Conservation (phyloP, 2,888 invertebrate genomes). For the Acleris sparsana region DNA sequence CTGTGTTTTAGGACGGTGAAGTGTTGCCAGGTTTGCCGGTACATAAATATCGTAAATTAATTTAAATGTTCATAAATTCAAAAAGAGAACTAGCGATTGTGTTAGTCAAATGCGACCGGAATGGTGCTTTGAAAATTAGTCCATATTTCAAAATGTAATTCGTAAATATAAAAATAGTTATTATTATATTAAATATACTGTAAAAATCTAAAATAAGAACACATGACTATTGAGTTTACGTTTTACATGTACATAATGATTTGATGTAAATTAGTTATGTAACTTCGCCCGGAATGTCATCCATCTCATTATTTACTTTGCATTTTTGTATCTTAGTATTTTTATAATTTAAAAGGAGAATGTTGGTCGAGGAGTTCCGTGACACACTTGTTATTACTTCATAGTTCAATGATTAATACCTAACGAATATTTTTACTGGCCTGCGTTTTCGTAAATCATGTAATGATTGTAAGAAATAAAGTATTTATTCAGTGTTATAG, state of each 20-base stretch:
- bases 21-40: constrained; percentile 11
- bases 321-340: constrained; percentile 37
- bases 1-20: too few relatives aligned
- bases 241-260: constrained; percentile 37
- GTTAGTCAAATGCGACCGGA: constrained; percentile 57
- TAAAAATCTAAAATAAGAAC: constrained; percentile 35
- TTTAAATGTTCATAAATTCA: constrained; percentile 26
- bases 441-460: constrained; percentile 12
- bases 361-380: constrained; percentile 23
- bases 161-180: constrained; percentile 36
- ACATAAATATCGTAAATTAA: constrained; percentile 4
- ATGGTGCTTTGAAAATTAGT: constrained; percentile 70
- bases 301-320: constrained; percentile 55
- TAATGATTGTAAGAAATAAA: constrained; percentile 24
- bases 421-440: not conserved
- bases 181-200: constrained; percentile 35
- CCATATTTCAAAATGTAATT: constrained; percentile 45
- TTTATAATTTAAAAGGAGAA: constrained; percentile 33
- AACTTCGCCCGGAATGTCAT: constrained; percentile 58
- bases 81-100: constrained; percentile 30
- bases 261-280: constrained; percentile 44
- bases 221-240: constrained; percentile 31
- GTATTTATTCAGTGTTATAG: constrained; percentile 17
- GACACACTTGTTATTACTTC: constrained; percentile 16
- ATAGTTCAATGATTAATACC: constrained; percentile 5